Evolutionary conservation across 2,888 invertebrate genomes (phyloP).

Genomic region (Drosophila cognata): DNA sequence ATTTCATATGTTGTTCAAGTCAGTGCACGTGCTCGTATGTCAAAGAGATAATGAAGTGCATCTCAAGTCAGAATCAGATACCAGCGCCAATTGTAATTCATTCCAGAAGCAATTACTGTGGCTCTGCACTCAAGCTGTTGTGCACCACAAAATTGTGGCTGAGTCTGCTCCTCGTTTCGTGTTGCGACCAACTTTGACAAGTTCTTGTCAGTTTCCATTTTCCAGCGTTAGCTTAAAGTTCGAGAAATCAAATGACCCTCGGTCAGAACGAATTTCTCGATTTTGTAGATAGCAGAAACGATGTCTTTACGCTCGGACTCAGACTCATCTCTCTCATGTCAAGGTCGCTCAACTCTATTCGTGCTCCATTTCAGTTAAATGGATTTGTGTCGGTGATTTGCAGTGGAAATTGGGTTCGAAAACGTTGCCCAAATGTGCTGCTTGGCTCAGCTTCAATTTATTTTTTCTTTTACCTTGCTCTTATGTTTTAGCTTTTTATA

Average conservation of each 20-base stretch:
- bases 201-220: not conserved
- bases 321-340: slow-evolving; percentile 6
- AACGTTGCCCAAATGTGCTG: slow-evolving; percentile 3
- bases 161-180: not conserved
- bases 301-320: slow-evolving; percentile 7
- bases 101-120: not conserved
- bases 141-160: not conserved
- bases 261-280: slow-evolving; percentile 5
- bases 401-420: slow-evolving; percentile 22
- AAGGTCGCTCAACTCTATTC: slow-evolving; percentile 3
- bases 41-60: not conserved
- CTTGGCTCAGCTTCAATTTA: slow-evolving; percentile 22
- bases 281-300: slow-evolving; percentile 10
- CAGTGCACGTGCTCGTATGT: too few relatives aligned
- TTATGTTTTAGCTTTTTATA: slow-evolving; percentile 1
- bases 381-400: slow-evolving; percentile 23
- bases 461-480: slow-evolving; percentile 1
- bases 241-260: slow-evolving; percentile 13
- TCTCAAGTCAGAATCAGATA: not conserved
- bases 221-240: not conserved
- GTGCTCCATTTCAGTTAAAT: slow-evolving; percentile 19
- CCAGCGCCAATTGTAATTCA: not conserved
- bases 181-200: not conserved
- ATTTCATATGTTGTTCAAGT: too few relatives aligned
- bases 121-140: not conserved